Conservation (phyloP, 1,140 invertebrate genomes). For the Aplysia californica region DNA sequence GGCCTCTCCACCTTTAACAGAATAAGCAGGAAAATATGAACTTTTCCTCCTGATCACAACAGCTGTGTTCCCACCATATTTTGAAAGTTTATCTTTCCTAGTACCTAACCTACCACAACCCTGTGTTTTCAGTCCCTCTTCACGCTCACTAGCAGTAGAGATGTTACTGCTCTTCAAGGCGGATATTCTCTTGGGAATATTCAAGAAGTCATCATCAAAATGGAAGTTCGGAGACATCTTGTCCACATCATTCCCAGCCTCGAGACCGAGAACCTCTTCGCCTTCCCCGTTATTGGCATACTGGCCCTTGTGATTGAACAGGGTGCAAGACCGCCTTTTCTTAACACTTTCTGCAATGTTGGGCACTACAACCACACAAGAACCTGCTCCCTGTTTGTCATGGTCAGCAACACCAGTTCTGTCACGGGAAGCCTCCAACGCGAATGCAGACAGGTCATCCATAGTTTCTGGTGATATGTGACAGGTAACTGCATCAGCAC, state of each 20-base stretch:
- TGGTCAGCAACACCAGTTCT: too few species aligned
- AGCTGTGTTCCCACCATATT: background rate
- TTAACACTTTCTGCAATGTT: constrained; percentile 26
- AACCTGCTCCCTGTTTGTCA: too few species aligned
- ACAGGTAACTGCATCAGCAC: too few species aligned
- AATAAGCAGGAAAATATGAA: too few species aligned
- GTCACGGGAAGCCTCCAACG: too few species aligned
- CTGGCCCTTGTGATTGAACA: constrained; percentile 25
- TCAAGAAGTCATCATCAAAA: too few species aligned
- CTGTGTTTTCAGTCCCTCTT: background rate
- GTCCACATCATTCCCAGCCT: background rate
- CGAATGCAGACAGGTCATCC: too few species aligned
- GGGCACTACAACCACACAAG: background rate
- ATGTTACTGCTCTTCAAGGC: background rate
- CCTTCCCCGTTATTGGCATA: constrained; percentile 22
- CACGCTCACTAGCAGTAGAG: background rate
- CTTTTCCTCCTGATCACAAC: background rate
- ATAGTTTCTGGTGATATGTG: too few species aligned
- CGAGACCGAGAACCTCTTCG: background rate
- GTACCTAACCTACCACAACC: background rate
- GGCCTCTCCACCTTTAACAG: too few species aligned
- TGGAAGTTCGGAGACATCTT: too few species aligned
- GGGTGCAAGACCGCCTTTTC: constrained; percentile 16
- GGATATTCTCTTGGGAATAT: too few species aligned
- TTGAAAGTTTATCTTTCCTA: background rate